Evolutionary conservation across 2,888 invertebrate genomes (phyloP).

Genomic region (Tethea ocularis): DNA sequence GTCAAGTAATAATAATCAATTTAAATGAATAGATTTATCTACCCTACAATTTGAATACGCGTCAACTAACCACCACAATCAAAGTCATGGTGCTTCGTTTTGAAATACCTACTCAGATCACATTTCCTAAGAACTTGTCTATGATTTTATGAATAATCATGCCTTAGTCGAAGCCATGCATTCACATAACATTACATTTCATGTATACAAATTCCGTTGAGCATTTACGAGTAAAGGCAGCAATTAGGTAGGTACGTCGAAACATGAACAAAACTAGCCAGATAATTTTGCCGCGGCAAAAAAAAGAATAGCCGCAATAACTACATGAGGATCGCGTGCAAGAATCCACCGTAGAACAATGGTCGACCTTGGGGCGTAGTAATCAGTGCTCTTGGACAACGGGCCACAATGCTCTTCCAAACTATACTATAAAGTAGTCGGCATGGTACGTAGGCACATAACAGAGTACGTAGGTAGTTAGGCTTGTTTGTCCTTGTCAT

Average conservation of each 20-base stretch:
- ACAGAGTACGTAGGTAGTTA: conserved; percentile 2
- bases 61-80: too few relatives aligned
- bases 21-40: too few relatives aligned
- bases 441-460: neutral
- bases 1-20: too few relatives aligned
- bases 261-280: conserved; percentile 16
- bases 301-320: conserved; percentile 43
- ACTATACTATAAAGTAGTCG: conserved; percentile 23
- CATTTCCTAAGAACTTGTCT: too few relatives aligned
- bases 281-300: conserved; percentile 37
- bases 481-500: conserved; percentile 32
- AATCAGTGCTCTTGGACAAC: conserved; percentile 63
- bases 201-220: neutral
- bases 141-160: too few relatives aligned
- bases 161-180: neutral
- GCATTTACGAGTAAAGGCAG: neutral
- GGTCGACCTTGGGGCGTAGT: conserved; percentile 72
- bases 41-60: too few relatives aligned
- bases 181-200: neutral
- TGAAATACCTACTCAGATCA: too few relatives aligned
- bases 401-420: conserved; percentile 48
- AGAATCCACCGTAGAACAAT: conserved; percentile 77
- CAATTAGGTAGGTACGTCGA: neutral
- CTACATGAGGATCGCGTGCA: conserved; percentile 67
- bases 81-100: too few relatives aligned